Conservation (phyloP, 1,140 invertebrate genomes). For the Drosophila mauritiana region DNA sequence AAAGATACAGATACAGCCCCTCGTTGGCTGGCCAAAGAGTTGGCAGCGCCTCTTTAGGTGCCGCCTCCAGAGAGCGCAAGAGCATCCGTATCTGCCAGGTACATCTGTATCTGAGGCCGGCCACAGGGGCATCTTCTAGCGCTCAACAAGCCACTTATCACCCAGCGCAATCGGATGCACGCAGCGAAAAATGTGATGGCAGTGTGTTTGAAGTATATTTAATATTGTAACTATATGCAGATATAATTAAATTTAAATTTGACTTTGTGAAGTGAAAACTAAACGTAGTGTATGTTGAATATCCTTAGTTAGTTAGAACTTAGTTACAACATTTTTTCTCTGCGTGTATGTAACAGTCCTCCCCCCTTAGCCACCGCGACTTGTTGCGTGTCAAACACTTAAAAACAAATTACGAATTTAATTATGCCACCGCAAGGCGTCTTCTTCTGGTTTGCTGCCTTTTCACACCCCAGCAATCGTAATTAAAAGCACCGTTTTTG, state of each 20-base stretch:
- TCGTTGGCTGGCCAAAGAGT: conserved; percentile 66
- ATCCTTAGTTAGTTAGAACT: too few relatives aligned
- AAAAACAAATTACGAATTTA: conserved; percentile 78
- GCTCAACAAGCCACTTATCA: conserved; percentile 56
- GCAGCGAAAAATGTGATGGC: background rate
- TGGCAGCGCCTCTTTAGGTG: conserved; percentile 55
- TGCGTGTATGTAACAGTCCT: background rate
- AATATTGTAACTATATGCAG: background rate
- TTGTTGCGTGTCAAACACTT: conserved; percentile 77
- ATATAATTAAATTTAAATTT: too few relatives aligned
- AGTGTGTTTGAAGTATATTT: too few relatives aligned
- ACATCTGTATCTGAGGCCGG: conserved; percentile 24
- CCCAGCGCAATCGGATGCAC: conserved; percentile 31
- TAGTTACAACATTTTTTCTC: background rate
- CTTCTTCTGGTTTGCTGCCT: conserved; percentile 53
- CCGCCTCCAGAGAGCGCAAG: conserved; percentile 53
- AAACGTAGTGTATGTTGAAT: too few relatives aligned
- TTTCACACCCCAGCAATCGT: conserved; percentile 70
- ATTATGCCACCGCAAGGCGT: conserved; percentile 61
- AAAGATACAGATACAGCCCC: conserved; percentile 59
- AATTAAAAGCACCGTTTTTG: conserved; percentile 74
- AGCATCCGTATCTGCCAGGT: conserved; percentile 28
- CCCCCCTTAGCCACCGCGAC: conserved; percentile 18
- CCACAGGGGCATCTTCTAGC: conserved; percentile 25
- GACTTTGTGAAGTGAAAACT: too few relatives aligned